Base-by-base conservation (phyloP, 2,797 vertebrate species). In the Yasuhikotakia modesta region DNA sequence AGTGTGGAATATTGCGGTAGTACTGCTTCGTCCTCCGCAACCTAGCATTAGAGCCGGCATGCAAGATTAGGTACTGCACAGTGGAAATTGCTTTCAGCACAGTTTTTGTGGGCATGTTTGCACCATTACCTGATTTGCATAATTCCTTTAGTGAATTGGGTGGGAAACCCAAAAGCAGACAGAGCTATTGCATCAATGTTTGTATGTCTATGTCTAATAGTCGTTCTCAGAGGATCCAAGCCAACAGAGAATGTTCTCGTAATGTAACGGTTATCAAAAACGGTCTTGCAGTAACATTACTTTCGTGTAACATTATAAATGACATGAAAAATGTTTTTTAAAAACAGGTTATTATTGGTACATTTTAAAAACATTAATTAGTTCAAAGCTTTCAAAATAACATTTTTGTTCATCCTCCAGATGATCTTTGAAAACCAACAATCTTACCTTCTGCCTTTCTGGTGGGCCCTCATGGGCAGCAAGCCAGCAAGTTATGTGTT, bases 381-480 rank as follows among this genome's bases (percentile, higher is more conserved):
- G n/a, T n/a, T n/a, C n/a, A n/a, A n/a, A n/a, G n/a, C n/a, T n/a
- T n/a, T n/a, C n/a, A n/a, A n/a, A n/a, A n/a, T n/a, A n/a, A 2
- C 27, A 30, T 55, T 79, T 58, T 43, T 0, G n/a, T 50, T 32
- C 10, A 57, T 60, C 61, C n/a, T 50, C 32, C 43, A n/a, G 35
- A 60, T 35, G 45, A 57, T 66, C 43, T 27, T 66, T 53, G 52
- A n/a, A 57, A 21, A 39, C 2, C 30, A 32, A n/a, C n/a, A n/a
- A n/a, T n/a, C n/a, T n/a, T 32, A 32, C 30, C 30, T 32, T 32
- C 27, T 19, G 39, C 55, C 79, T 74, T 73, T 2, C 48, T 66
- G 67, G 52, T 48, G 27, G 48, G 46, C 32, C 53, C 60, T 79
- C 48, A 35, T 71, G 24, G 35, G 66, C 53, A 70, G 58, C 53